phyloP scores from a whole-genome alignment of 2,113 vertebrate species.

The Corynorhinus townsendii region DNA sequence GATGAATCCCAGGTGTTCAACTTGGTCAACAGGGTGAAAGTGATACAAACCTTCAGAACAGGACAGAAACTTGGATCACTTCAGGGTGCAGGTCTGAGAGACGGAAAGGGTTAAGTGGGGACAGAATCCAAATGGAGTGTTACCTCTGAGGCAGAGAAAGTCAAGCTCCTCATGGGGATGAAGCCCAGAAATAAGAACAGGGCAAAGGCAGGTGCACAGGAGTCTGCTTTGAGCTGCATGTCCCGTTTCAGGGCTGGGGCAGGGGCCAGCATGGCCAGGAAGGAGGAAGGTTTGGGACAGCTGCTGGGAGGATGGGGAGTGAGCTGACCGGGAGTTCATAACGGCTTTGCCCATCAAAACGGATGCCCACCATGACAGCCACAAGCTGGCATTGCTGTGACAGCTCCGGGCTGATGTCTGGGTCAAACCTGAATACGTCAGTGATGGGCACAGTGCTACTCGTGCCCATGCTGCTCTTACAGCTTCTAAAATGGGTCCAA shows the following conservation, averaged over 20 bases:
- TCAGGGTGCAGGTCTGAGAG: background rate
- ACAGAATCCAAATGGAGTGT: background rate
- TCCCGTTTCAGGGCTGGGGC: background rate
- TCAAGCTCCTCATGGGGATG: background rate
- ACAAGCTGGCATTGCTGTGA: background rate
- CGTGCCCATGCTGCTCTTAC: background rate
- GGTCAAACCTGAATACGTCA: too few relatives aligned
- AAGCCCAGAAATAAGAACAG: background rate
- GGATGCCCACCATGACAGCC: background rate
- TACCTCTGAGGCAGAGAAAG: background rate
- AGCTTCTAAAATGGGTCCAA: background rate
- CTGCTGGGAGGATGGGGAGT: background rate
- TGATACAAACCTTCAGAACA: too few relatives aligned
- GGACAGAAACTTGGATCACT: background rate
- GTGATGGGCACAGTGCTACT: background rate
- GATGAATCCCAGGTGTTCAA: background rate
- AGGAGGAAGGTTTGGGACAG: background rate
- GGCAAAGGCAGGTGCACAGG: background rate
- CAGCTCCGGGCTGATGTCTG: too few relatives aligned
- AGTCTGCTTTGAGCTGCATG: background rate
- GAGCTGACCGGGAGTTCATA: background rate
- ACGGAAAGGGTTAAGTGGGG: background rate
- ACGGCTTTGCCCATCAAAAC: background rate
- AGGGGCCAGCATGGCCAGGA: background rate
- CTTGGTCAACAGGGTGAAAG: background rate